Evolutionary conservation across 2,797 vertebrate species (phyloP), one percentile per base, ranked within the genome.

Genomic region (Lacerta bilineata): DNA sequence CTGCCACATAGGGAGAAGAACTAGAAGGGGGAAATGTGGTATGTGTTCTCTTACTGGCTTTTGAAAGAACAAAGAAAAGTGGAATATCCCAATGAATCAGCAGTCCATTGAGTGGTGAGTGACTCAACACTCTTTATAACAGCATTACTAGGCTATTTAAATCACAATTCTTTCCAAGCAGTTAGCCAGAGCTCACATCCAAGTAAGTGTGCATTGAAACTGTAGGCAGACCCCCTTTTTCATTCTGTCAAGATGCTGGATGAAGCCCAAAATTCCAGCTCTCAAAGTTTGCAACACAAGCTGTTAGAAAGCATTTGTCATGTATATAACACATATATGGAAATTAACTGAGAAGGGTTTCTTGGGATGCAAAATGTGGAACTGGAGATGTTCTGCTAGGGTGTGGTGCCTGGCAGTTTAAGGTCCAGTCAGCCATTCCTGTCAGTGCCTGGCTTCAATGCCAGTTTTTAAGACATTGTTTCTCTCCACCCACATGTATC

Each of bases 381-480:
- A 43, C 7, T 55, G 25, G 15, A 50, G 66, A 64, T 61, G 15
- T 79, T 75, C 71, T 80, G 55, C 89, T 41, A 61, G 87, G 89
- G 78, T 81, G 68, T 64, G 20, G 87, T 5, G 39, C 33, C 43
- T 46, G 71, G 25, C 50, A 20, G 36, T 61, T 83, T 18, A 89
- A 46, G 92, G 43, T 29, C 36, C 0, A 81, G 92, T 86, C 13
- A 66, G 86, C 75, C 81, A 83, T 97, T 97, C 95, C 95, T 95
- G 95, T 94, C 93, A 96, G 88, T 0, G 23, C 83, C 93, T 96
- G 96, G 95, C 94, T 0, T 8, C 43, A 59, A 4, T 11, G 13
- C 20, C 13, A 75, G 7, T 95, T 96, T 95, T 95, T 93, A 0
- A 94, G 91, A 91, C 94, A 90, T 23, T 18, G n/a, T 86, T 90